A percentile compares a stretch with the other conserved stretches of the same genome.
These are phyloP conservation scores for Chondrilla cf. caribensis DNA, from an alignment of 37 sponge, comb jelly and placozoan species.

Conservation along the genomic window DNA sequence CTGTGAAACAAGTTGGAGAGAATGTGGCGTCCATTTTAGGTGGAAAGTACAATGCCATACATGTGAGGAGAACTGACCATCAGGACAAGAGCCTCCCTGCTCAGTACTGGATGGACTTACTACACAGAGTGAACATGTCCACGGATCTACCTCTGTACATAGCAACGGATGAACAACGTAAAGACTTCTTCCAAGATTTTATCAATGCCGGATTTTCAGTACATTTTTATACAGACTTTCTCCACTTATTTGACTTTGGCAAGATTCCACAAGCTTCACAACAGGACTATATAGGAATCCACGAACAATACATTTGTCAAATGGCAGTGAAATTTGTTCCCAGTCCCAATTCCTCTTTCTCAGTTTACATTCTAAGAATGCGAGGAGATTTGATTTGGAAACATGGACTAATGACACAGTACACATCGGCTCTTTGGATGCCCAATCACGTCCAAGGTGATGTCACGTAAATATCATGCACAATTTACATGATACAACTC, in stretches of 20 bases:
- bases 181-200: constrained; percentile 56
- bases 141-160: constrained; percentile 60
- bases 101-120: constrained; percentile 56
- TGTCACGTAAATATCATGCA: too few relatives aligned
- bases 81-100: constrained; percentile 27
- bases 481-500: too few relatives aligned
- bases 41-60: constrained; percentile 65
- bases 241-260: constrained; percentile 30
- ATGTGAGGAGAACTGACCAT: constrained; percentile 69
- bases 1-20: constrained; percentile 17
- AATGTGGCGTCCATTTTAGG: constrained; percentile 37
- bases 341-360: constrained; percentile 19
- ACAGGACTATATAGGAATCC: constrained; percentile 63
- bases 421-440: background rate
- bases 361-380: background rate
- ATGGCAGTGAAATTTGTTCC: constrained; percentile 60
- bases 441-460: background rate
- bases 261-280: constrained; percentile 2
- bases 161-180: constrained; percentile 64
- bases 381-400: constrained; percentile 14
- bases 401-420: background rate
- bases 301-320: constrained; percentile 72
- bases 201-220: constrained; percentile 48
- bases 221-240: constrained; percentile 44
- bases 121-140: constrained; percentile 35